Evolutionary conservation across 2,797 vertebrate species (phyloP).

Genomic region (Meriones psammophilus): DNA sequence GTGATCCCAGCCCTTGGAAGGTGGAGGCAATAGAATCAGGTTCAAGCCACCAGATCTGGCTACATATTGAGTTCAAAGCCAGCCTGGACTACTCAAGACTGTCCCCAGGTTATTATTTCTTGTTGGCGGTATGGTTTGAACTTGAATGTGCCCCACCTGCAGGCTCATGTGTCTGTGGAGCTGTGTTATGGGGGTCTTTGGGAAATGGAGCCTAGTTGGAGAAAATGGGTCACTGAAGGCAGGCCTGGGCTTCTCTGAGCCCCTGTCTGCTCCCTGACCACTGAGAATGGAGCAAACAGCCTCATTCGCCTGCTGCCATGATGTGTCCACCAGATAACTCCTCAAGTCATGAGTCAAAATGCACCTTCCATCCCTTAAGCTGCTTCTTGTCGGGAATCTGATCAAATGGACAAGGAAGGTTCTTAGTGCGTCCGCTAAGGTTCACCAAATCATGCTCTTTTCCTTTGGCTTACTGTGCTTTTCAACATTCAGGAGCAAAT

Average conservation of each 20-base stretch:
- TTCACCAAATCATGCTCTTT: not conserved
- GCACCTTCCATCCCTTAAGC: not conserved
- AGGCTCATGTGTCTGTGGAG: not conserved
- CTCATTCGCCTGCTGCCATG: no score
- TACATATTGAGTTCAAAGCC: not conserved
- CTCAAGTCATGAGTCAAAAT: not conserved
- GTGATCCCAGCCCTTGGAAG: not conserved
- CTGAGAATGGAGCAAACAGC: not conserved
- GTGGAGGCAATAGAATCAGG: not conserved
- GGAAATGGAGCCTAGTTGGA: not conserved
- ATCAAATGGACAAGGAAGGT: not conserved
- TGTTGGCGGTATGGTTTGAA: not conserved
- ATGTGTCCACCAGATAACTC: not conserved
- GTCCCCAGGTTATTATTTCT: not conserved
- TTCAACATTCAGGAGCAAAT: not conserved
- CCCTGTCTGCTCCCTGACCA: not conserved
- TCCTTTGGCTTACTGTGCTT: slow-evolving; percentile 12
- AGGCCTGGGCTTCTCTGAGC: not conserved
- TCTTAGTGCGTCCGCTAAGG: not conserved
- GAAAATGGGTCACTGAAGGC: not conserved
- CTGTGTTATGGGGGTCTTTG: not conserved
- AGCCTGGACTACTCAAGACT: not conserved
- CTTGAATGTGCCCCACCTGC: not conserved
- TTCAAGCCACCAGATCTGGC: not conserved
- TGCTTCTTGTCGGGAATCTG: not conserved